phyloP scores from a whole-genome alignment of 1,140 invertebrate genomes.

The Solenopsis invicta region DNA sequence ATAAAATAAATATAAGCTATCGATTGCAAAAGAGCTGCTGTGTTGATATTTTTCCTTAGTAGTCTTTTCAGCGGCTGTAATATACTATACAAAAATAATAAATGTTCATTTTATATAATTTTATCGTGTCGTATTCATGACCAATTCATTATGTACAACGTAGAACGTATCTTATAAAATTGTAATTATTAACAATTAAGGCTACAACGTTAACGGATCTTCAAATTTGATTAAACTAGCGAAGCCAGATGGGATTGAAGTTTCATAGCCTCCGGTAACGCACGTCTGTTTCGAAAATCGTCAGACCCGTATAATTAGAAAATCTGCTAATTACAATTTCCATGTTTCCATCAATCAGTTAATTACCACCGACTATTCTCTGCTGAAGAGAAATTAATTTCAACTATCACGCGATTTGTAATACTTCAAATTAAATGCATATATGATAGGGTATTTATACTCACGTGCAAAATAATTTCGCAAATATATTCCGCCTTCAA shows the following conservation, averaged over 20 bases:
- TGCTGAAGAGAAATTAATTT: neutral
- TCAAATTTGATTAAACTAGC: constrained; percentile 22
- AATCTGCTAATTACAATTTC: neutral
- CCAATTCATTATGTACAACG: neutral
- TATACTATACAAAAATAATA: constrained; percentile 1
- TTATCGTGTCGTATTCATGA: neutral
- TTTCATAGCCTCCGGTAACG: neutral
- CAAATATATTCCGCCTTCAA: neutral
- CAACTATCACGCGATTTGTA: neutral
- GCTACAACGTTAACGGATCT: neutral
- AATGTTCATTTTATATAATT: neutral
- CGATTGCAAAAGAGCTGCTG: neutral
- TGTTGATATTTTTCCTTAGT: constrained; percentile 5
- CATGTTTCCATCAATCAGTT: neutral
- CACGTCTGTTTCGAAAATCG: constrained; percentile 14
- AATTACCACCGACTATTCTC: neutral
- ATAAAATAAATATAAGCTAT: constrained; percentile 44
- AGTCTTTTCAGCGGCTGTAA: constrained; percentile 15
- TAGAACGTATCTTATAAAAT: neutral
- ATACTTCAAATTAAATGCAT: neutral
- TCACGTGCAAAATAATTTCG: neutral
- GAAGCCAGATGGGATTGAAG: too few relatives aligned
- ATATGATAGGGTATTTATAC: neutral
- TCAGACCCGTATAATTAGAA: neutral
- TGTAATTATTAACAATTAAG: constrained; percentile 3